Evolutionary conservation across 2,888 invertebrate genomes (phyloP).

Genomic region (Nephrotoma guestfalica): DNA sequence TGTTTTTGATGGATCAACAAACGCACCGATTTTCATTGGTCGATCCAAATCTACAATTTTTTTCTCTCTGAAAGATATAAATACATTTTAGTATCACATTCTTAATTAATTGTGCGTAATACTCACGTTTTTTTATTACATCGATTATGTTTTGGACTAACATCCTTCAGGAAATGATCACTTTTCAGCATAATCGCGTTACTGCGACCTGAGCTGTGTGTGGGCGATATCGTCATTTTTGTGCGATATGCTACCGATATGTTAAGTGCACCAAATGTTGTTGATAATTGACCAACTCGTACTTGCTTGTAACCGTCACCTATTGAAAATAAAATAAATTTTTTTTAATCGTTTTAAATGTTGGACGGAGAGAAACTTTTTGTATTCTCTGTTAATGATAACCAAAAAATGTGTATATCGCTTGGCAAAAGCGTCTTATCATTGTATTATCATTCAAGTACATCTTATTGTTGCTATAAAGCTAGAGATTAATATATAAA

Average conservation of each 20-base stretch:
- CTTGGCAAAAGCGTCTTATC: background rate
- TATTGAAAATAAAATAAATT: slow-evolving; percentile 17
- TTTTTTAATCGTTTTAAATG: background rate
- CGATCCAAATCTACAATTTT: slow-evolving; percentile 53
- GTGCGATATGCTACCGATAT: slow-evolving; percentile 78
- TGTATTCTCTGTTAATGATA: background rate
- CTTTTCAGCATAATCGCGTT: slow-evolving; percentile 73
- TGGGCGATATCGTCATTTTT: slow-evolving; percentile 80
- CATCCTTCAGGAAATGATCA: slow-evolving; percentile 71
- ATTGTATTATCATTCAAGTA: background rate
- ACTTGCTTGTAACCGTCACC: slow-evolving; percentile 70
- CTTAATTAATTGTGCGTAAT: background rate
- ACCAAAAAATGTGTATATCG: background rate
- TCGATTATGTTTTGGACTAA: slow-evolving; percentile 51
- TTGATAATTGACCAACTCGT: slow-evolving; percentile 72
- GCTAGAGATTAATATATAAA: too few species aligned
- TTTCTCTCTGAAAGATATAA: slow-evolving; percentile 38
- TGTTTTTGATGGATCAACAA: slow-evolving; percentile 52
- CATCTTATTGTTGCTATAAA: background rate
- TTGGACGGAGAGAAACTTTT: background rate
- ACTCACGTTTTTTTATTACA: slow-evolving; percentile 37
- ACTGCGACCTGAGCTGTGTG: slow-evolving; percentile 48
- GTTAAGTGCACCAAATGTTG: slow-evolving; percentile 70
- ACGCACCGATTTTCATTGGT: slow-evolving; percentile 62
- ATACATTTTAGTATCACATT: background rate